Conservation (phyloP, 2,797 vertebrate species). For the Pangasius sanitwongsei region DNA sequence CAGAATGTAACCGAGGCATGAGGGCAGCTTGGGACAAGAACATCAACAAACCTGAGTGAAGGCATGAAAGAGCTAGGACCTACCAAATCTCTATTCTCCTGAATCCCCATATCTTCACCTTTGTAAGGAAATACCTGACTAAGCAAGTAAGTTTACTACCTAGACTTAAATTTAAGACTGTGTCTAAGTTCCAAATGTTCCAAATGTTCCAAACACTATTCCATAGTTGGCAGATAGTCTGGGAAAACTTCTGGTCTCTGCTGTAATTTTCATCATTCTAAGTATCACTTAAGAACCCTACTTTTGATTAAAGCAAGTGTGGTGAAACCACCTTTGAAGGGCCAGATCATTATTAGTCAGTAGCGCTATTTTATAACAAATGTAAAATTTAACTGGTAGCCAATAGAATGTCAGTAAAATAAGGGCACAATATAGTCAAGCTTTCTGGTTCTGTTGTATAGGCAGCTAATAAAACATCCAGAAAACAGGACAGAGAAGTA, state of each 20-base stretch:
- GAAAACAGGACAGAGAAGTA: neutral
- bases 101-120: neutral
- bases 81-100: neutral
- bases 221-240: neutral
- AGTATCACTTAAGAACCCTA: neutral
- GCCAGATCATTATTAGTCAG: neutral
- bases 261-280: neutral
- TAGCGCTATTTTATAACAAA: neutral
- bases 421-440: neutral
- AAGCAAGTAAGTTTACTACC: neutral
- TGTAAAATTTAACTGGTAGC: neutral
- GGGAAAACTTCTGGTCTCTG: neutral
- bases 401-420: neutral
- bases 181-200: neutral
- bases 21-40: neutral
- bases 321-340: neutral
- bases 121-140: neutral
- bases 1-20: neutral
- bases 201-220: neutral
- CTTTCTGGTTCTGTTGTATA: neutral
- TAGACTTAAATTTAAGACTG: neutral
- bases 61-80: neutral
- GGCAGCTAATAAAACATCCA: neutral
- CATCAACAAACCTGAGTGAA: neutral
- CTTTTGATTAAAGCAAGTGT: neutral